Evolutionary conservation across 2,797 vertebrate genomes (phyloP), one percentile per base, ranked within the genome.

Genomic region (Buphagus erythrorhynchus): DNA sequence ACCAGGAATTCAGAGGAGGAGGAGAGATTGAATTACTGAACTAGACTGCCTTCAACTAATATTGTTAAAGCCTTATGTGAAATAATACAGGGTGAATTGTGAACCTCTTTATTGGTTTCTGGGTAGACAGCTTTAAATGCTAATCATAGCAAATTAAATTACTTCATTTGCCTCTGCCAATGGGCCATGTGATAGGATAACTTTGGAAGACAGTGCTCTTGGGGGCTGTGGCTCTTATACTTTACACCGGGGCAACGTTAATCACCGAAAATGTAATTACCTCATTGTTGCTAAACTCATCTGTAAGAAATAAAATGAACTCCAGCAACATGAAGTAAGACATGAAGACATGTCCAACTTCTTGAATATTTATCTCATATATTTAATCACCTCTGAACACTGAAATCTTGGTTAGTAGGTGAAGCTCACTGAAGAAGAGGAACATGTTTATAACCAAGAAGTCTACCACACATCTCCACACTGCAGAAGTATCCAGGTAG

Each of bases 91-190:
- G 78, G 77, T 71, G 68, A 94, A 93, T 78, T 91, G 84, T 43
- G 58, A 94, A 91, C 72, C 72, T 88, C 78, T 59, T 90, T 58
- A 83, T 62, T 86, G 78, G 89, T 90, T 96, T 95, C 85, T 91
- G 91, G 59, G 66, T 78, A 96, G 87, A 80, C 43, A 93, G 78
- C 73, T 93, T 75, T 82, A 95, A 98, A 96, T 92, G 91, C 65
- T 95, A 93, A 95, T 97, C 71, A 33, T 35, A 91, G 92, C n/a
- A 80, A 97, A 97, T 93, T 95, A 86, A 79, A 93, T 94, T 90
- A 92, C 46, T 97, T 95, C 72, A 96, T 94, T 96, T 95, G 59
- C 55, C 28, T 95, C 78, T 91, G 84, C 73, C 94, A 97, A 81
- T 67, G 43, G 79, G 57, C 94, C 93, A 73, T 90, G 51, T 59